Conservation (phyloP, 2,113 vertebrate genomes). For the Hemichromis elongatus region DNA sequence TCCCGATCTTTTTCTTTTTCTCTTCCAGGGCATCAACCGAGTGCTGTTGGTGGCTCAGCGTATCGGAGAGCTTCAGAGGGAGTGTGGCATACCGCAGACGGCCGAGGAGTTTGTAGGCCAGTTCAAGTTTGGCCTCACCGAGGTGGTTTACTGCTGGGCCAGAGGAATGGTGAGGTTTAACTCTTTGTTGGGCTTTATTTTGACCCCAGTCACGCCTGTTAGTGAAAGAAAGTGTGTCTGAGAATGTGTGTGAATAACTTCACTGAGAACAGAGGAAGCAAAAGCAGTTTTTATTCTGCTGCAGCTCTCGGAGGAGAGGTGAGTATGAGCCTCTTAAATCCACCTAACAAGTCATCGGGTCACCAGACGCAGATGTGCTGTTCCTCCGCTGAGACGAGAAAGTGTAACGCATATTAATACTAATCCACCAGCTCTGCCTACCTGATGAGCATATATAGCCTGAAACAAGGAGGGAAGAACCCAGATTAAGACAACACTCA, state of each 20-base stretch:
- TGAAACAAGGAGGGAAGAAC: not conserved
- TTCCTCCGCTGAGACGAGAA: not conserved
- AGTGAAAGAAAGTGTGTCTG: not conserved
- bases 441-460: not conserved
- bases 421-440: not conserved
- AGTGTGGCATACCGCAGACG: slow-evolving; percentile 81
- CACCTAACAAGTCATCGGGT: not conserved
- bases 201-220: not conserved
- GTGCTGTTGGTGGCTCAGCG: slow-evolving; percentile 79
- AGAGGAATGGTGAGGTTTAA: slow-evolving; percentile 82
- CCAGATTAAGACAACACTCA: not conserved
- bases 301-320: not conserved
- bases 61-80: slow-evolving; percentile 82
- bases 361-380: not conserved
- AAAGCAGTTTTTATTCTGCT: not conserved
- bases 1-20: not conserved
- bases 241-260: not conserved
- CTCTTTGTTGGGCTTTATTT: not conserved
- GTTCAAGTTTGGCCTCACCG: slow-evolving; percentile 88
- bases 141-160: slow-evolving; percentile 94
- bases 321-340: not conserved
- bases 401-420: not conserved
- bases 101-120: slow-evolving; percentile 87
- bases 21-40: slow-evolving; percentile 77
- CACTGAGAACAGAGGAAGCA: not conserved